Base-by-base conservation (phyloP, 2,888 invertebrate genomes). In the Tetrapedia diversipes region DNA sequence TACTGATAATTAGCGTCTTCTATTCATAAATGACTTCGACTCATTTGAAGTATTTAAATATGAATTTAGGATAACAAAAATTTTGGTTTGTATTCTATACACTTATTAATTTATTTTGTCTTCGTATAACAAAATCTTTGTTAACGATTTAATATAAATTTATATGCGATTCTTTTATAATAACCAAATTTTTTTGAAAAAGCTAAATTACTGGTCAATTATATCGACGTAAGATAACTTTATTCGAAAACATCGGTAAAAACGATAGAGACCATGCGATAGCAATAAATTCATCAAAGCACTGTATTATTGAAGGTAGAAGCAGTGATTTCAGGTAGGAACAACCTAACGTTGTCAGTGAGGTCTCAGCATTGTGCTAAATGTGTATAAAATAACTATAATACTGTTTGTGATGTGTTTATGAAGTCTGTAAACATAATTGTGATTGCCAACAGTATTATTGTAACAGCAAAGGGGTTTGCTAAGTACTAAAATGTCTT, bases 401-500 rank as follows among this genome's bases (percentile, higher is more conserved):
- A 51, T 27, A 71, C 4, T 51, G 24, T 72, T 63, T 71, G 59
- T 79, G 32, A 79, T 67, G 77, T 61, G 73, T 56, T 69, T 69
- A 69, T 69, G 68, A 79, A 49, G 68, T 19, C 37, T 24, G 27
- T 57, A 27, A 53, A 61, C 49, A 39, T 34, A 68, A 61, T 47
- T 29, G 56, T 51, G 45, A 61, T 61, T 49, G 11, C 27, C 32
- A 68, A 24, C 64, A 67, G 59, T 79, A 79, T 79, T 73, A 66
- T 32, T 64, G 51, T 14, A 37, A 60, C 32, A 22, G 32, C 22
- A 59, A 24, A 63, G 24, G 32, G 29, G 56, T 34, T 63, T 66
- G 57, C n/a, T 70, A 27, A 57, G 49, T 77, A 56, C 24, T 49
- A 85, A 71, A 6, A 95, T 95, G 95, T 95, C 95, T 67, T 94